These are phyloP conservation scores for Drosophila persimilis DNA, from an alignment of 1,140 invertebrate genomes.

Conservation along the genomic window DNA sequence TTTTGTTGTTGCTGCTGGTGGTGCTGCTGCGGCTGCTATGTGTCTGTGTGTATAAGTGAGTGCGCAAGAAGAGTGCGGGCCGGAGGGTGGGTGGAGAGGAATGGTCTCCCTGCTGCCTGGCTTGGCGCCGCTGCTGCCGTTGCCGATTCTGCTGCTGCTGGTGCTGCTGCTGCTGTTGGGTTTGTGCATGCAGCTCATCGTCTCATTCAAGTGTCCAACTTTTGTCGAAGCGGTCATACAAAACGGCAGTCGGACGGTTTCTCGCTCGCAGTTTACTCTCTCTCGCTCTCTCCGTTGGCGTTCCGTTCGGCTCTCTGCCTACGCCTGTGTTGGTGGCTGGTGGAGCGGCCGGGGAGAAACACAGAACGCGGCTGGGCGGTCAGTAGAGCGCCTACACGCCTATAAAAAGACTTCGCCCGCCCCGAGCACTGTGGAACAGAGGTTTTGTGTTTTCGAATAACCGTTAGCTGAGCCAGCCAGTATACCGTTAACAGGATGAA, in stretches of 20 bases:
- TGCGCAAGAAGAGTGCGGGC: constrained; percentile 19
- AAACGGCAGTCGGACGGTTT: constrained; percentile 61
- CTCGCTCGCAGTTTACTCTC: constrained; percentile 22
- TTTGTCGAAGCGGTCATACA: constrained; percentile 82
- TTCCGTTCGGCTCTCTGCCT: constrained; percentile 37
- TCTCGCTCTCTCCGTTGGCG: constrained; percentile 18
- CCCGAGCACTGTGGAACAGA: constrained; percentile 8
- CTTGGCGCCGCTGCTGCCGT: constrained; percentile 39
- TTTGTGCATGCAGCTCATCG: constrained; percentile 76
- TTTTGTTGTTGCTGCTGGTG: constrained; percentile 52
- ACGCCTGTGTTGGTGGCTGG: constrained; percentile 31
- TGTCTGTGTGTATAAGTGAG: constrained; percentile 3
- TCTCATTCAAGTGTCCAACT: constrained; percentile 83
- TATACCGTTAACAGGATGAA: constrained; percentile 52
- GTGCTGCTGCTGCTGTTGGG: constrained; percentile 49
- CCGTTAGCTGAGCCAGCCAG: constrained; percentile 19
- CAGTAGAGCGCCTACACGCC: constrained; percentile 51
- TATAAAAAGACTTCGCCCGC: constrained; percentile 54
- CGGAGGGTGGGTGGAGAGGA: constrained; percentile 4
- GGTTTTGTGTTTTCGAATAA: constrained; percentile 18
- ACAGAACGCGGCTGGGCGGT: constrained; percentile 11
- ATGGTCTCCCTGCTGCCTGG: constrained; percentile 30
- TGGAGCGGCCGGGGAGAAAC: constrained; percentile 4
- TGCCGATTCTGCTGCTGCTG: constrained; percentile 35
- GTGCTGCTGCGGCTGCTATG: constrained; percentile 1